Base-by-base conservation (phyloP, 2,797 vertebrate species). In the Glyptemys insculpta region DNA sequence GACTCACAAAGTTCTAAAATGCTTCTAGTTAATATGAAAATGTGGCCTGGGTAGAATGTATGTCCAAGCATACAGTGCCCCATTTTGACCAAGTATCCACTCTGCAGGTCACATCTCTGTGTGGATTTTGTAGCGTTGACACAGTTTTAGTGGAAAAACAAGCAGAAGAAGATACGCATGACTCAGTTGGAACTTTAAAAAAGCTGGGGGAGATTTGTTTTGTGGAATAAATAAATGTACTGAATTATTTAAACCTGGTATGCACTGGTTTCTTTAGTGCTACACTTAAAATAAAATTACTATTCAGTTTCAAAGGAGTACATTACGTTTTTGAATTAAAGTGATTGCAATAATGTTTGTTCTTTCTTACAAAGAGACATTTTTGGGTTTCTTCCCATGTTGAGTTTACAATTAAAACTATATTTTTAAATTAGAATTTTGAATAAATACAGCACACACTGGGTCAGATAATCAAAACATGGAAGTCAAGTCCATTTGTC, bases 191-290 rank as follows among this genome's bases (percentile, higher is more conserved):
- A 74, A 44, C 41, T 44, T 74, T 74, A 23, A 74, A 57, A 74
- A 74, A 74, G 68, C 41, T 37, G 25, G 23, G 14, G 68, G 37
- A 14, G 21, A 74, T 74, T 41, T 44, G 37, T 74, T 74, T 44
- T 74, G 37, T 74, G 37, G 23, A 74, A 74, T 74, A 72, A 72
- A 72, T 37, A 27, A 74, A 74, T 21, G 23, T 44, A 44, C 41
- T 74, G 37, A 27, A 41, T 74, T 44, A 74, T 74, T 74, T 74
- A 74, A 74, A 74, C 12, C 68, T 84, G 54, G 25, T 86, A 54
- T 79, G 92, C 87, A 87, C 5, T 41, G 31, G 3, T 68, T 57
- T 80, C 89, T 91, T 95, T 88, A 91, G 74, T 83, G n/a, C 81
- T 65, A 44, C 88, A 50, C 49, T 88, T 6, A 85, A 81, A 89